Evolutionary conservation across 2,797 vertebrate species (phyloP).

Genomic region (Xenops minutus): DNA sequence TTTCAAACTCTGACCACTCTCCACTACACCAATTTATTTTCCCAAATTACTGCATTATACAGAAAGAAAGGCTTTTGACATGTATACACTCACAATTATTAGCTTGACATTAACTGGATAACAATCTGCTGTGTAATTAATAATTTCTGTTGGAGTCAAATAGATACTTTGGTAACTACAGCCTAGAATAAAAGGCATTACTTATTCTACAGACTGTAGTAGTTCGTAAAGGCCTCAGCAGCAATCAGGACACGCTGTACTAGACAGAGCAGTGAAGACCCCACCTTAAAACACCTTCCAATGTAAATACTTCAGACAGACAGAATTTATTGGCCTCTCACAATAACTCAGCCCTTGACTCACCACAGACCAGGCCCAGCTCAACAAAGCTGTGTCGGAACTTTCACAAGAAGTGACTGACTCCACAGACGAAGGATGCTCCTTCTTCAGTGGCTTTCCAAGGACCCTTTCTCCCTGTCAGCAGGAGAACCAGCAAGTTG

Average conservation of each 20-base stretch:
- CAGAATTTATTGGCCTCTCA: conserved; percentile 9
- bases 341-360: neutral
- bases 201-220: neutral
- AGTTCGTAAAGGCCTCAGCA: neutral
- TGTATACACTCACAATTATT: neutral
- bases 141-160: neutral
- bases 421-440: neutral
- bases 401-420: neutral
- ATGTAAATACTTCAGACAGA: conserved; percentile 17
- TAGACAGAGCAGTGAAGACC: neutral
- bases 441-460: neutral
- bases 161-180: neutral
- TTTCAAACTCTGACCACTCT: neutral
- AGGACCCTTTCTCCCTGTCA: neutral
- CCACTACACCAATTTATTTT: neutral
- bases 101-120: neutral
- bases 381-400: neutral
- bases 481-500: neutral
- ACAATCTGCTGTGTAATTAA: neutral
- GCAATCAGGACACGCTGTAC: neutral
- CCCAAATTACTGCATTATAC: neutral
- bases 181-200: neutral
- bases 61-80: neutral
- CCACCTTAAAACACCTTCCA: neutral
- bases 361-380: neutral